A percentile compares a stretch with the other conserved stretches of the same genome.
phyloP scores from a whole-genome alignment of 64 coral and sea anemone species.

The Stichodactyla mertensii region DNA sequence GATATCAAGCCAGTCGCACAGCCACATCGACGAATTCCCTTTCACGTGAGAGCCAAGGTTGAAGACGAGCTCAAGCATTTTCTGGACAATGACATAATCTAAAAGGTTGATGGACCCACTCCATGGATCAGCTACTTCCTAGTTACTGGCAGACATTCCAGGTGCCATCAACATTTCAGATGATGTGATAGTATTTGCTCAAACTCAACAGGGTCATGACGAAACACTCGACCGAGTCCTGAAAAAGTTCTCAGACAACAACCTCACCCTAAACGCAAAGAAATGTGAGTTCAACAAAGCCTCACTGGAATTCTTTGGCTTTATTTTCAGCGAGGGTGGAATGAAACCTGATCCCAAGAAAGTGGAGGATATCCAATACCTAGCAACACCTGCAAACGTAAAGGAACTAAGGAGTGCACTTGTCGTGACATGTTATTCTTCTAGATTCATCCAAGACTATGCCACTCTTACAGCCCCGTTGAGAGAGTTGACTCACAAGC shows the following conservation, averaged over 20 bases:
- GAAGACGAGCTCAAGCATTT: too few relatives aligned
- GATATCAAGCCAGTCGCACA: too few relatives aligned
- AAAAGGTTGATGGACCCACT: too few relatives aligned
- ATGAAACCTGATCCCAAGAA: conserved; percentile 59
- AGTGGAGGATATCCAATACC: conserved; percentile 30
- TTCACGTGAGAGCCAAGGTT: too few relatives aligned
- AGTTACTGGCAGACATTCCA: too few relatives aligned
- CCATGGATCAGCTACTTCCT: too few relatives aligned
- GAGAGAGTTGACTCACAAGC: conserved; percentile 29
- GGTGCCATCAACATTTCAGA: too few relatives aligned
- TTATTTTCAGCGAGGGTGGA: conserved; percentile 40
- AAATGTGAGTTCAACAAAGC: conserved; percentile 40
- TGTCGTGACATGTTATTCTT: conserved; percentile 29
- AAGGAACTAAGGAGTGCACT: conserved; percentile 32
- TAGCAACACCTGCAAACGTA: conserved; percentile 23
- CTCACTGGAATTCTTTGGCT: conserved; percentile 48
- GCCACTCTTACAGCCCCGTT: conserved; percentile 30
- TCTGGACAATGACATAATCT: too few relatives aligned
- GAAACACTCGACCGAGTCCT: conserved; percentile 25
- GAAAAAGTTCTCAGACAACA: conserved; percentile 31
- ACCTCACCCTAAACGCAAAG: conserved; percentile 29
- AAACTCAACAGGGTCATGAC: conserved; percentile 25
- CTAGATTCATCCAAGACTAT: conserved; percentile 34
- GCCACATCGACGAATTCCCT: too few relatives aligned
- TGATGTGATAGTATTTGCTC: too few relatives aligned